Evolutionary conservation across 1,140 invertebrate genomes (phyloP), one percentile per base, ranked within the genome.

Genomic region (Hesperophylax magnus): DNA sequence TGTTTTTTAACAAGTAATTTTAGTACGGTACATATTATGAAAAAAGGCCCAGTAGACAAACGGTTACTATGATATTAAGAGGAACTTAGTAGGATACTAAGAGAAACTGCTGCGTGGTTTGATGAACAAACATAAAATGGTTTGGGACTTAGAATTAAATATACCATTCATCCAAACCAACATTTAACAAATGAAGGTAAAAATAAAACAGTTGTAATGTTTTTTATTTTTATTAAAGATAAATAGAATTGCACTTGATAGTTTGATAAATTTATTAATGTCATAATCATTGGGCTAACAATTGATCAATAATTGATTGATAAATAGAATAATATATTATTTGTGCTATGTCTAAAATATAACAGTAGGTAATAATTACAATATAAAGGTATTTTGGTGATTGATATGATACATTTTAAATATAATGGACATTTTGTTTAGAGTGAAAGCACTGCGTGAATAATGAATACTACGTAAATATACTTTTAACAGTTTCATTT

Each of bases 381-480:
- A 72, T 72, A 69, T 69, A 15, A 54, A 78, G 34, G 65, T 53
- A 69, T 56, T 69, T 69, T 67, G 77, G 72, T 76, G 56, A 60
- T 76, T 76, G 72, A 76, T 76, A 76, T 75, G 56, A 80, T 76
- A 34, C 27, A 54, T 53, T 63, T 60, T 20, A 80, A 79, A 69
- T 58, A 72, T 79, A 78, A 71, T 78, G 65, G 65, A 79, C 65
- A 58, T 69, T 47, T 69, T 20, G 34, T 80, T 71, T 74, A 78
- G 39, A 22, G 76, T 82, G 69, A 78, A 83, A 83, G 81, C 78
- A 83, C 81, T 83, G 81, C 81, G 81, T 83, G 78, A 65, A 83
- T 75, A 82, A 56, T 71, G 18, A 77, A 54, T 81, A 74, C 65
- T 47, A 78, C 34, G 52, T 54, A 65, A 18, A 47, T 60, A 39